Base-by-base conservation (phyloP, 2,797 vertebrate species). In the Silurus aristotelis region DNA sequence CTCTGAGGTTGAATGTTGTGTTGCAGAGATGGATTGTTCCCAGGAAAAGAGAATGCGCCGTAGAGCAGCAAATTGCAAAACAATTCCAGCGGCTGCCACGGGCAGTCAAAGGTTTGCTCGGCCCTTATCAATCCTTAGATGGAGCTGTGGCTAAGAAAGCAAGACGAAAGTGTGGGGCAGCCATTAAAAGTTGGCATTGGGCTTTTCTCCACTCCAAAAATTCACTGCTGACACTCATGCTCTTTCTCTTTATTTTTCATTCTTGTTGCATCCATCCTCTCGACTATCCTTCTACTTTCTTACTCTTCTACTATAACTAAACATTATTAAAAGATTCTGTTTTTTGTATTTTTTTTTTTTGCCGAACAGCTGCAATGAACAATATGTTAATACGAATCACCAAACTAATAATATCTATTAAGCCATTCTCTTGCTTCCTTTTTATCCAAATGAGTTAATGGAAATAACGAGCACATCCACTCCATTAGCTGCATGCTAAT, bases 131-230 rank as follows among this genome's bases (percentile, higher is more conserved):
- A 79, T 73, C 71, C 82, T 85, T 10, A 82, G 76, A 67, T 63
- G 83, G 73, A 73, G 77, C 81, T 76, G 38, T 63, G 43, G 27
- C 72, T 22, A 63, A 85, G 83, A 71, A 61, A 76, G 72, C 43
- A 70, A 84, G 78, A 84, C 71, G 63, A 80, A 84, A 82, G 79
- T 46, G 77, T 72, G 79, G 82, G 64, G 75, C 58, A 70, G 78
- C 61, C 63, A 88, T 88, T 88, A 89, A 89, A 88, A 88, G 82
- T 86, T 89, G 19, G 72, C 77, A 78, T 63, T 84, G 87, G 78
- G 78, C 78, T 87, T 85, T 86, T 83, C 83, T 87, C 60, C 80
- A 48, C 48, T 87, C 61, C 68, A 48, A 73, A 46, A 31, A 60
- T 12, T 78, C 43, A 58, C 71, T 63, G 61, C 52, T 78, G 48